Conservation (phyloP, 2,113 vertebrate genomes). For the Catharus minimus region DNA sequence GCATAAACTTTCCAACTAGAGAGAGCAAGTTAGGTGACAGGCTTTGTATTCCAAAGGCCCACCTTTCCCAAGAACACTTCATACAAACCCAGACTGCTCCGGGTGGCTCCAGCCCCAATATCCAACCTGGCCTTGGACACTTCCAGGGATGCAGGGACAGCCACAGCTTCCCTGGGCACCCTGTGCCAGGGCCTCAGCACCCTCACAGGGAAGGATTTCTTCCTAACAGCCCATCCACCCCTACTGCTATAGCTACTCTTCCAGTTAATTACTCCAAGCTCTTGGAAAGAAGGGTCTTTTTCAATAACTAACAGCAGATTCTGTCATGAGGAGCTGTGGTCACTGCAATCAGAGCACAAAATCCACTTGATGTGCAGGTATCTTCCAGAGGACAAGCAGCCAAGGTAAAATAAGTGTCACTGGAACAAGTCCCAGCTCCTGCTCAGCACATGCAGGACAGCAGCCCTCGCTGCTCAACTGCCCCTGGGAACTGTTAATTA, state of each 20-base stretch:
- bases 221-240: too few relatives aligned
- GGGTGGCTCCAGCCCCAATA: rapidly evolving
- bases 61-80: background rate
- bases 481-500: background rate
- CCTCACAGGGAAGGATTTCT: background rate
- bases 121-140: background rate
- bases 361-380: background rate
- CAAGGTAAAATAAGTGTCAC: rapidly evolving
- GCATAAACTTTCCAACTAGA: background rate
- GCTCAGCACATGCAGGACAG: background rate
- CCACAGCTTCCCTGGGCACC: rapidly evolving
- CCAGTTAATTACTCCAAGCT: background rate
- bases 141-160: background rate
- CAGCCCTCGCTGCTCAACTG: background rate
- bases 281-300: background rate
- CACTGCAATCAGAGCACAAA: background rate
- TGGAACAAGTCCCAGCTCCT: background rate
- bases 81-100: rapidly evolving
- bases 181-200: rapidly evolving
- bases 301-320: background rate
- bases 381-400: background rate
- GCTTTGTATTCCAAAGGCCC: background rate
- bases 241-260: background rate
- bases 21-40: background rate
- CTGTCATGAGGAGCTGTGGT: background rate